These are phyloP conservation scores for Incurvaria masculella DNA, from an alignment of 2,888 invertebrate genomes.

Conservation along the genomic window DNA sequence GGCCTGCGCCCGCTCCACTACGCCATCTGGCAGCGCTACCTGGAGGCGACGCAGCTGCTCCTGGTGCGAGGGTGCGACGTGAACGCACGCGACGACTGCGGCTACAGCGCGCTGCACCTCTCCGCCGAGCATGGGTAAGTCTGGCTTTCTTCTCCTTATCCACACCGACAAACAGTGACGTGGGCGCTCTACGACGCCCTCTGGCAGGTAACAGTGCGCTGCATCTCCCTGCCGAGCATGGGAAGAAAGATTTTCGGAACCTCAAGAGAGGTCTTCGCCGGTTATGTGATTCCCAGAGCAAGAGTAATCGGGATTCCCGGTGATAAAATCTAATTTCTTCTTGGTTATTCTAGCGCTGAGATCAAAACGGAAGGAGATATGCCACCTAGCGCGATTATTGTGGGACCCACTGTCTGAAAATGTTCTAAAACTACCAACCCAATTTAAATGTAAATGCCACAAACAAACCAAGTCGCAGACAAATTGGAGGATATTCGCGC, in stretches of 20 bases:
- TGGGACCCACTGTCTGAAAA: no score
- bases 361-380: no score
- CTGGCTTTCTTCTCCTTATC: conserved; percentile 8
- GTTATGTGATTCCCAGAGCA: no score
- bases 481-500: no score
- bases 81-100: conserved; percentile 83
- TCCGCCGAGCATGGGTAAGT: conserved; percentile 82
- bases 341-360: no score
- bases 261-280: conserved; percentile 26
- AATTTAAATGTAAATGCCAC: no score
- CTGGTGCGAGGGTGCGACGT: conserved; percentile 80
- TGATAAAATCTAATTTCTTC: no score
- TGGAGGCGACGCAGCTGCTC: conserved; percentile 76
- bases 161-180: conserved; percentile 26
- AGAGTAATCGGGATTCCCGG: no score
- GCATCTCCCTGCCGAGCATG: conserved; percentile 88
- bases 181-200: conserved; percentile 67
- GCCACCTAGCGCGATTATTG: no score
- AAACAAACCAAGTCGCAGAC: no score
- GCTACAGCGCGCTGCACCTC: conserved; percentile 87
- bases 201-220: conserved; percentile 89
- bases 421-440: no score
- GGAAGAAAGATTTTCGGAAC: no score
- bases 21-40: conserved; percentile 84
- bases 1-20: conserved; percentile 89